Evolutionary conservation across 2,888 invertebrate species (phyloP).

Genomic region (Cremastobaeus sp.): DNA sequence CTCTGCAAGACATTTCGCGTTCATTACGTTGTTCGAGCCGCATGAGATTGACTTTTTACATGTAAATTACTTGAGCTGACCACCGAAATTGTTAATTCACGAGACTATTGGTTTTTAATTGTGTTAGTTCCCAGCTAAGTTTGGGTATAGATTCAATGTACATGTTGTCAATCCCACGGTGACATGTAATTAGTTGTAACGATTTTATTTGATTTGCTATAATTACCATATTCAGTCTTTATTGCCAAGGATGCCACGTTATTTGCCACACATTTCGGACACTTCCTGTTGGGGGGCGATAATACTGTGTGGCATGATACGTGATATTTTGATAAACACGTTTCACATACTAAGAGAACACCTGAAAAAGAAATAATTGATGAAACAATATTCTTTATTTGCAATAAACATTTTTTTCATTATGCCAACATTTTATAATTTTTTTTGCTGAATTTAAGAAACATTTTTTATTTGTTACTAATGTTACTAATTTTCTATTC

Average conservation of each 20-base stretch:
- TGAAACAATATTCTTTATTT: too few species aligned
- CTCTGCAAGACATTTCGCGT: conserved; percentile 78
- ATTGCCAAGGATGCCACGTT: conserved; percentile 58
- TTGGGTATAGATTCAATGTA: too few species aligned
- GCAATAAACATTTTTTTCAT: too few species aligned
- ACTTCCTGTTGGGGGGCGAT: conserved; percentile 78
- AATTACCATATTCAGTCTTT: conserved; percentile 72
- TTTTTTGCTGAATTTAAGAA: too few species aligned
- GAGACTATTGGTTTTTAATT: too few species aligned
- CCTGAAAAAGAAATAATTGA: too few species aligned
- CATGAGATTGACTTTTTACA: conserved; percentile 67
- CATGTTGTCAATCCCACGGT: conserved; percentile 74
- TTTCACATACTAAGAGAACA: conserved; percentile 79
- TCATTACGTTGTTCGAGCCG: conserved; percentile 72
- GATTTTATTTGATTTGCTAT: conserved; percentile 10
- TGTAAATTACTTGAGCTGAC: conserved; percentile 16
- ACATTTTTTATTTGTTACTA: too few species aligned
- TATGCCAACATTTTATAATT: too few species aligned
- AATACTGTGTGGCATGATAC: conserved; percentile 80
- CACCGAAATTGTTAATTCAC: too few species aligned
- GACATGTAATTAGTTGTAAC: too few species aligned
- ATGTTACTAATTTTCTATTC: too few species aligned
- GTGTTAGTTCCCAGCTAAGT: too few species aligned
- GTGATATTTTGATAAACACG: conserved; percentile 79
- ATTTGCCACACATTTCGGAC: conserved; percentile 78